Evolutionary conservation across 37 sponge, comb jelly and placozoan species (phyloP).

Genomic region (Crambe crambe): DNA sequence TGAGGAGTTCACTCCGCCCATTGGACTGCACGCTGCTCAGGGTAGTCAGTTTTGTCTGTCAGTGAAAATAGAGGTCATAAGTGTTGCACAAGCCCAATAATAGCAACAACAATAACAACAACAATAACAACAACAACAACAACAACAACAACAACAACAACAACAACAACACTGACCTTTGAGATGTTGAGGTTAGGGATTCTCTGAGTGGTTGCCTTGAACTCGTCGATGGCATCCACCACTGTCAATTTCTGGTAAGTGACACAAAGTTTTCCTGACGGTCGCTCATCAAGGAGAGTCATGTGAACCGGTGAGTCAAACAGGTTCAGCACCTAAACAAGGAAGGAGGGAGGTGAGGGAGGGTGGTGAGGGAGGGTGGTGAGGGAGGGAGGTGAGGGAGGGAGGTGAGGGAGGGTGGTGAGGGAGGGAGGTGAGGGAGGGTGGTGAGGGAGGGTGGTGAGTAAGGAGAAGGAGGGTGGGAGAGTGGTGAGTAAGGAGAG

Average conservation of each 20-base stretch:
- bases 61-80: not conserved
- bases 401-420: too few relatives aligned
- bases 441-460: too few relatives aligned
- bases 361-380: not conserved
- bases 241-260: conserved; percentile 50
- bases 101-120: not conserved
- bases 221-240: conserved; percentile 69
- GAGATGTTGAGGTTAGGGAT: conserved; percentile 43
- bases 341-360: not conserved
- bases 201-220: conserved; percentile 37
- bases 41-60: conserved; percentile 36
- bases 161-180: conserved; percentile 32
- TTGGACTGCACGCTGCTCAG: conserved; percentile 14
- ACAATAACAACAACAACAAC: not conserved
- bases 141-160: not conserved
- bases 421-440: too few relatives aligned
- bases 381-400: not conserved
- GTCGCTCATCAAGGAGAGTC: conserved; percentile 58
- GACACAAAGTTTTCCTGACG: conserved; percentile 67
- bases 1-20: conserved; percentile 47
- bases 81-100: not conserved
- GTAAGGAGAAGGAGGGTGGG: too few relatives aligned
- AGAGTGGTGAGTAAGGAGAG: too few relatives aligned
- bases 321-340: conserved; percentile 49
- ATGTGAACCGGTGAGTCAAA: conserved; percentile 58